Percentiles rank a stretch among this genome's conserved stretches.
Conservation (phyloP, 2,113 vertebrate genomes). For the Seriola dumerili region DNA sequence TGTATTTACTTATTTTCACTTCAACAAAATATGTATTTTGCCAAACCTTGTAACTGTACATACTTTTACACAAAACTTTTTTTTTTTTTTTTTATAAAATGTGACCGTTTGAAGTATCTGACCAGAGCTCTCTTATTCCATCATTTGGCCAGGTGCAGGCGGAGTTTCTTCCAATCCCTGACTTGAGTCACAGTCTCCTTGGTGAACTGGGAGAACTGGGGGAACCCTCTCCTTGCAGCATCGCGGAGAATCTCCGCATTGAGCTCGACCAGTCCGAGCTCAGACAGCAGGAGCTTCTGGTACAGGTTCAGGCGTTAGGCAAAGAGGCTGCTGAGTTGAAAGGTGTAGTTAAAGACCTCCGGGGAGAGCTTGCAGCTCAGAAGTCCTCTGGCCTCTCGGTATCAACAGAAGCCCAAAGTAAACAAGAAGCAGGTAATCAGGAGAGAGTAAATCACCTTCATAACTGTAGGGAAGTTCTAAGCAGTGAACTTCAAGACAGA, state of each 20-base stretch:
- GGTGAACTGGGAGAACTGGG: slow-evolving; percentile 80
- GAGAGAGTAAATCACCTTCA: slow-evolving; percentile 73
- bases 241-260: slow-evolving; percentile 90
- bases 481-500: slow-evolving; percentile 76
- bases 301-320: slow-evolving; percentile 69
- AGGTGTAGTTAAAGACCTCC: slow-evolving; percentile 83
- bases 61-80: neutral
- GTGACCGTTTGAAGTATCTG: neutral
- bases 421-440: slow-evolving; percentile 73
- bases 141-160: slow-evolving; percentile 80
- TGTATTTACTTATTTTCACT: neutral
- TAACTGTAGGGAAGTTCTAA: slow-evolving; percentile 65
- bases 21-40: neutral
- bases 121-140: slow-evolving; percentile 3
- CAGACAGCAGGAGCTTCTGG: slow-evolving; percentile 86
- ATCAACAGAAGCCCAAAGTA: slow-evolving; percentile 59
- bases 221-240: slow-evolving; percentile 80
- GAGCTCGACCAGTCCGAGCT: slow-evolving; percentile 93
- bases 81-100: neutral
- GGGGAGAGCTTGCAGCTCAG: slow-evolving; percentile 82
- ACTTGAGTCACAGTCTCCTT: slow-evolving; percentile 85
- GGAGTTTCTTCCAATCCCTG: slow-evolving; percentile 87
- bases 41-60: neutral
- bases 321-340: slow-evolving; percentile 84
- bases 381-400: slow-evolving; percentile 37